A percentile compares a stretch with the other conserved stretches of the same genome.
phyloP scores from a whole-genome alignment of 2,797 vertebrate genomes.

The Enteromius fasciolatus region DNA sequence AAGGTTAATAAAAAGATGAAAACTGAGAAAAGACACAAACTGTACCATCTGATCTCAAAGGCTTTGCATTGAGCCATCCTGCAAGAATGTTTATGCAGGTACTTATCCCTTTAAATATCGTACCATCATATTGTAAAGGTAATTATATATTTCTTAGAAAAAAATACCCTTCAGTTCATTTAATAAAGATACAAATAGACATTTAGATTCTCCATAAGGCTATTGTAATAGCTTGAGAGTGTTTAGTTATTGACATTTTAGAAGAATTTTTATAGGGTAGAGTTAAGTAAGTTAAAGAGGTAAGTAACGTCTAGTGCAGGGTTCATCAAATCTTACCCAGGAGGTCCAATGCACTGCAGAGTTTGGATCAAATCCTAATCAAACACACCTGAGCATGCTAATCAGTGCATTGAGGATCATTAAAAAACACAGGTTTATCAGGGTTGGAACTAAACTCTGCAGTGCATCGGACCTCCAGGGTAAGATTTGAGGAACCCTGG shows the following conservation, averaged over 20 bases:
- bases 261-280: conserved; percentile 41
- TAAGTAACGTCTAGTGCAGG: conserved; percentile 22
- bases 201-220: neutral
- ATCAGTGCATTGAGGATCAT: no score
- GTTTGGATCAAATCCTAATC: no score
- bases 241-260: conserved; percentile 2
- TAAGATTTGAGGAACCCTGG: neutral
- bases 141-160: neutral
- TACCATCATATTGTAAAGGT: neutral
- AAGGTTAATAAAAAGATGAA: conserved; percentile 57
- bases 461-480: no score
- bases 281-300: conserved; percentile 39
- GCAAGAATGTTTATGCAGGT: conserved; percentile 14
- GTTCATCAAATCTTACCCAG: no score
- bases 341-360: no score
- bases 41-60: neutral
- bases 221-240: neutral
- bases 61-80: conserved; percentile 2
- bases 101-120: conserved; percentile 22
- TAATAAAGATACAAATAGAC: conserved; percentile 1
- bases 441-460: no score
- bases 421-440: no score
- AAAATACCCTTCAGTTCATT: neutral
- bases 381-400: no score
- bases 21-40: conserved; percentile 4